phyloP scores from a whole-genome alignment of 2,113 vertebrate genomes.

The Hippocampus comes region DNA sequence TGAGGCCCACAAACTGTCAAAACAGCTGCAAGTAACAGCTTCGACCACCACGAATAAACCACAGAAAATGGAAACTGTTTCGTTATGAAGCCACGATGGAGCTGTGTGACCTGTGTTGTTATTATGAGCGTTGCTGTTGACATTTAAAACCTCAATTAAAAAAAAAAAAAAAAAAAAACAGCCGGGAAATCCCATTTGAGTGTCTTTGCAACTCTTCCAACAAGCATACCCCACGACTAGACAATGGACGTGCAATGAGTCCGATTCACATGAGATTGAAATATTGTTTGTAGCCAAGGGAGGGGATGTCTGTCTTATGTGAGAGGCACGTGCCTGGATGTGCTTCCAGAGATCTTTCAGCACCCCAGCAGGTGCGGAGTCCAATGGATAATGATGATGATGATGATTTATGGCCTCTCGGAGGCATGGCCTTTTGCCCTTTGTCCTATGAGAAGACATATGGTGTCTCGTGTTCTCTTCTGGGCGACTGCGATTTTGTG shows the following conservation, averaged over 20 bases:
- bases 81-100: not conserved
- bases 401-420: constrained; percentile 25
- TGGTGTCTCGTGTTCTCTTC: constrained; percentile 22
- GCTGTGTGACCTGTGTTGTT: not conserved
- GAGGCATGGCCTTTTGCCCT: constrained; percentile 28
- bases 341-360: constrained; percentile 13
- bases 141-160: not conserved
- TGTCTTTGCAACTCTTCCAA: not conserved
- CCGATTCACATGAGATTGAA: not conserved
- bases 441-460: constrained; percentile 17
- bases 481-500: constrained; percentile 25
- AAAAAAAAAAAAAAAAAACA: not conserved
- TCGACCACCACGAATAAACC: not conserved
- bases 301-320: not conserved
- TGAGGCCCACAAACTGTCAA: constrained; percentile 4
- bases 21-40: not conserved
- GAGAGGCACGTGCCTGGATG: not conserved
- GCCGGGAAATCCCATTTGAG: not conserved
- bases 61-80: not conserved
- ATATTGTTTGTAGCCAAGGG: not conserved
- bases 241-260: not conserved
- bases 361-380: constrained; percentile 29
- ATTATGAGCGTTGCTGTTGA: not conserved
- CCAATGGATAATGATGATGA: constrained; percentile 26
- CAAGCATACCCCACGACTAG: not conserved